Conservation (phyloP, 2,113 vertebrate species). For the Aphyosemion australe region DNA sequence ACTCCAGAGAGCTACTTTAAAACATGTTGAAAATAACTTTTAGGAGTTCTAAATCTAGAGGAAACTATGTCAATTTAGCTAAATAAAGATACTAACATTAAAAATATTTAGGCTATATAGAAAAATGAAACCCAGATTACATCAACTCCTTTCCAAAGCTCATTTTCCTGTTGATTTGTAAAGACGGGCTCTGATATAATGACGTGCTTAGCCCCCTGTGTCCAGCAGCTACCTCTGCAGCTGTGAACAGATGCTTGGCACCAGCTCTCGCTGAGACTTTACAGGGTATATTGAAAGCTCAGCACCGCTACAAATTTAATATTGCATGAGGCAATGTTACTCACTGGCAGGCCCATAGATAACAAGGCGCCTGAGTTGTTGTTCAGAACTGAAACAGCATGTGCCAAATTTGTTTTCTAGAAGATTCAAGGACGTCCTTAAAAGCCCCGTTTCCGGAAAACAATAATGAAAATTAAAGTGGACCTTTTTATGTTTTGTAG, state of each 20-base stretch:
- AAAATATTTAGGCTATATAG: neutral
- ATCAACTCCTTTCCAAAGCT: neutral
- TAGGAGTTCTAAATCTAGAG: too few relatives aligned
- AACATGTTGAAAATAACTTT: too few relatives aligned
- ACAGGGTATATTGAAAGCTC: slow-evolving; percentile 22
- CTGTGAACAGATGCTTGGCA: slow-evolving; percentile 57
- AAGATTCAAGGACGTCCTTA: slow-evolving; percentile 7
- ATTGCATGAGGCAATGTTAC: slow-evolving; percentile 21
- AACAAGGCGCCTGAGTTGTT: neutral
- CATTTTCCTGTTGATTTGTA: slow-evolving; percentile 1
- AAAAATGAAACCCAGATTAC: neutral
- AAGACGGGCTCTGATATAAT: slow-evolving; percentile 24
- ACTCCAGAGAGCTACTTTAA: too few relatives aligned
- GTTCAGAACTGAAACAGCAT: slow-evolving; percentile 1
- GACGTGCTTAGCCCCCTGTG: slow-evolving; percentile 43
- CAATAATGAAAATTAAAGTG: neutral
- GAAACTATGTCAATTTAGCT: too few relatives aligned
- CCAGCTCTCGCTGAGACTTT: slow-evolving; percentile 41
- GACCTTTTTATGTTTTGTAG: neutral
- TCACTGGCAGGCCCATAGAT: slow-evolving; percentile 11
- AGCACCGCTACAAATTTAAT: slow-evolving; percentile 26
- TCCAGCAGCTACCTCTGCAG: slow-evolving; percentile 33
- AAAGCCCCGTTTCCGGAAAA: neutral
- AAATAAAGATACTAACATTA: neutral
- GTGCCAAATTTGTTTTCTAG: slow-evolving; percentile 5